Evolutionary conservation across 1,140 invertebrate genomes (phyloP), one percentile per base, ranked within the genome.

Genomic region (Theocolax elegans): DNA sequence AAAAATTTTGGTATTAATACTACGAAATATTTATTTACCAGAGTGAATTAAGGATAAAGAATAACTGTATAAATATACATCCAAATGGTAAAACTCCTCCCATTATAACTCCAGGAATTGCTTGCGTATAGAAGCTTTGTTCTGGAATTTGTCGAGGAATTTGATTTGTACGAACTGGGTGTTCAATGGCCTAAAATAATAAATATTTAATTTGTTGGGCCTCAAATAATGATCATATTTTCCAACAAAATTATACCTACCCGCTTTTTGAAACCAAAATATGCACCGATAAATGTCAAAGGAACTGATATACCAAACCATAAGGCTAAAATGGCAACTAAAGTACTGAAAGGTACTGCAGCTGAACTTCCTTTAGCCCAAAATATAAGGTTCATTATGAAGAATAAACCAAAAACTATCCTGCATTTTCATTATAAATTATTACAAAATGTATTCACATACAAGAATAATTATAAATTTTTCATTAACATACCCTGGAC

Each of bases 261-360:
- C 85, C 95, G 88, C 87, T 97, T 98, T 79, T 96, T 95, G 84
- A 99, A 99, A 73, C 98, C 98, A 85, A 99, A 98, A 86, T 97
- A 99, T 31, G 98, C 95, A 9, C 98, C 98, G 72, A 99, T 91
- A 86, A 99, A 99, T 8, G 97, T 99, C 38, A 99, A 89, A 6
- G 98, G 98, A 42, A 98, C 94, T 1, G 97, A 99, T n/a, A 99
- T 95, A 66, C 97, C 92, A 85, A 99, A 96, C 98, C 98, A 99
- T 7, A 99, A 88, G 2, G 96, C 94, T 53, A 99, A 86, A 35
- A 99, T 88, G n/a, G 96, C 97, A 38, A 99, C 83, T n/a, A 99
- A 87, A n/a, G 97, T 99, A 31, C 94, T 94, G 86, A 99, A 99
- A 6, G 98, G 97, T 19, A 99, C 92, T 38, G 97, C 95, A 7